Conservation (phyloP, 2,888 invertebrate species). For the Synanthedon formicaeformis region DNA sequence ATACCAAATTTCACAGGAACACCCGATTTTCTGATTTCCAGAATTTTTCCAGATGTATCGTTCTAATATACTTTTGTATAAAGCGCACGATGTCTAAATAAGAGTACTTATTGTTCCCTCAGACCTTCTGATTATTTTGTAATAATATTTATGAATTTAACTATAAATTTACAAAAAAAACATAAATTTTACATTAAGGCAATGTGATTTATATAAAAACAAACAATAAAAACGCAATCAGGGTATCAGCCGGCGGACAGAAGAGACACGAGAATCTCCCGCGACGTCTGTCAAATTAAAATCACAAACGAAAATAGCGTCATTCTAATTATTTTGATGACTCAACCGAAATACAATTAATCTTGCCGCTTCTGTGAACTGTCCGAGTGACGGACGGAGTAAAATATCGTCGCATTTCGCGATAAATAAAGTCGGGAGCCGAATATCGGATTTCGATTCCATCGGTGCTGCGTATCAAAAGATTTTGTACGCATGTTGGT, state of each 20-base stretch:
- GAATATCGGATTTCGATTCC: conserved; percentile 69
- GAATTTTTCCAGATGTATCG: too few species aligned
- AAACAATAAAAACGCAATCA: conserved; percentile 56
- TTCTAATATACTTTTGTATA: too few species aligned
- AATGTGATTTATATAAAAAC: conserved; percentile 20
- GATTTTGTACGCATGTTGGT: conserved; percentile 50
- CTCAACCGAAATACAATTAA: conserved; percentile 71
- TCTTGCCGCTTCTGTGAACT: conserved; percentile 69
- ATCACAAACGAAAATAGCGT: conserved; percentile 69
- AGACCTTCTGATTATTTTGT: too few species aligned
- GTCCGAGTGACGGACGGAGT: conserved; percentile 66
- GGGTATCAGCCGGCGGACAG: conserved; percentile 51
- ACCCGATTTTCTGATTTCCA: too few species aligned
- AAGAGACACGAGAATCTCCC: conserved; percentile 58
- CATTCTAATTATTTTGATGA: conserved; percentile 72
- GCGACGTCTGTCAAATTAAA: conserved; percentile 71
- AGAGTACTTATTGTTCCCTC: too few species aligned
- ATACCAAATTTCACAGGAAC: too few species aligned
- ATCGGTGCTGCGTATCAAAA: conserved; percentile 67
- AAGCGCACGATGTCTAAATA: too few species aligned
- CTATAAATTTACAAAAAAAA: too few species aligned
- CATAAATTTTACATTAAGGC: too few species aligned
- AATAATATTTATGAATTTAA: too few species aligned
- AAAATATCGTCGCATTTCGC: conserved; percentile 68
- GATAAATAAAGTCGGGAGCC: conserved; percentile 62